These are phyloP conservation scores for Urophycis tenuis DNA, from an alignment of 2,797 vertebrate species.

Conservation along the genomic window DNA sequence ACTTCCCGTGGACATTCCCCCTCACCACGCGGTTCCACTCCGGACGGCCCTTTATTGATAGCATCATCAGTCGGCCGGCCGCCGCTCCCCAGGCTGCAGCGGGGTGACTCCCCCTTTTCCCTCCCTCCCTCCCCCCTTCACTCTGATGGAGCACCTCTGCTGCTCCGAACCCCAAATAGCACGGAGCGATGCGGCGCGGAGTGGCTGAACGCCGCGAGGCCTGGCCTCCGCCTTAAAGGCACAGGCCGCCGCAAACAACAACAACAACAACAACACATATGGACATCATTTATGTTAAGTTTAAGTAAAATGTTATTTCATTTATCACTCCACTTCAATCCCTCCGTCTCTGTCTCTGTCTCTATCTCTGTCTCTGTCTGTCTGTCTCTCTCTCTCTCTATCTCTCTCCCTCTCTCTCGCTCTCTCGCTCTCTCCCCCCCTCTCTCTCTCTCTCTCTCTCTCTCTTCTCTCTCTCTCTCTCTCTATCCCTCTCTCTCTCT, in stretches of 20 bases:
- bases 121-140: conserved; percentile 13
- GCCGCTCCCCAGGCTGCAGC: not conserved
- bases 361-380: not conserved
- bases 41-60: conserved; percentile 30
- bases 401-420: not conserved
- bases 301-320: not conserved
- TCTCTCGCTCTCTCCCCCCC: no score
- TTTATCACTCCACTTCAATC: not conserved
- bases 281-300: not conserved
- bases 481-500: not conserved
- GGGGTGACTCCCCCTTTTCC: not conserved
- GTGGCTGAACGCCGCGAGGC: conserved; percentile 9
- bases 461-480: not conserved
- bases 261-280: no score
- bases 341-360: not conserved
- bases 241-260: not conserved
- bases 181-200: conserved; percentile 22
- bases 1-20: conserved; percentile 12
- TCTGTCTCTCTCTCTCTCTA: not conserved
- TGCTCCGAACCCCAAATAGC: conserved; percentile 40
- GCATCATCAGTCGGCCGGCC: not conserved
- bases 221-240: conserved; percentile 10
- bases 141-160: conserved; percentile 48
- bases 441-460: not conserved
- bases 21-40: conserved; percentile 32